Evolutionary conservation across 2,113 vertebrate genomes (phyloP), one percentile per base, ranked within the genome.

Genomic region (Apeltes quadracus): DNA sequence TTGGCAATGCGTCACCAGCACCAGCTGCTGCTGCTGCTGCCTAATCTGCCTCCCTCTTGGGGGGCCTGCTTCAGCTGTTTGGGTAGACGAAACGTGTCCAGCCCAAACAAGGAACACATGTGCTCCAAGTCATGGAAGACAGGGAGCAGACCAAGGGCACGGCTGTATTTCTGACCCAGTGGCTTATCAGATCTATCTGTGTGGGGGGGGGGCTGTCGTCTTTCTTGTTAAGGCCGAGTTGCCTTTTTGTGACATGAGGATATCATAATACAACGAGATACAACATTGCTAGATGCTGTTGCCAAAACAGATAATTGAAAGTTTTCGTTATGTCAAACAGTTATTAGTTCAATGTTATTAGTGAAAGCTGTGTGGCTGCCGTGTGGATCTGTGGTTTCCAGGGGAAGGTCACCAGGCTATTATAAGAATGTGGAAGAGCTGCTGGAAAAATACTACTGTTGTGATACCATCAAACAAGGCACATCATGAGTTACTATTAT

Each of bases 1-100:
- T 69, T 69, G 76, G 75, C 69, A 75, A 78, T 84, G 89, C 78
- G 83, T 92, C 90, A 92, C 56, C 48, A 70, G 83, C 78, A 84
- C 88, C 90, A 90, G 88, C 89, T 90, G 92, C 84, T 83, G 83
- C 69, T 83, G n/a, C n/a, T n/a, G 83, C 69, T 43, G 81, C 82
- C 78, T 82, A 66, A 72, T 80, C 69, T 65, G 61, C 69, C 64
- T 59, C 41, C 69, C 89, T 88, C 87, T 78, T 39, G 9, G 81
- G 87, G 85, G 88, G 80, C 41, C 83, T 48, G 69, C 82, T 86
- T 92, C 84, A 91, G 87, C 90, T 93, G 89, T 90, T 82, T 91
- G 65, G 74, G 79, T 84, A 81, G 69, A 81, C 85, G 84, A 84
- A 85, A 69, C 72, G 75, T 82, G 75, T 79, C 87, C 41, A 64